Percentiles rank a stretch among this genome's conserved stretches.
Conservation (phyloP, 2,888 invertebrate genomes). For the Drosophila testacea region DNA sequence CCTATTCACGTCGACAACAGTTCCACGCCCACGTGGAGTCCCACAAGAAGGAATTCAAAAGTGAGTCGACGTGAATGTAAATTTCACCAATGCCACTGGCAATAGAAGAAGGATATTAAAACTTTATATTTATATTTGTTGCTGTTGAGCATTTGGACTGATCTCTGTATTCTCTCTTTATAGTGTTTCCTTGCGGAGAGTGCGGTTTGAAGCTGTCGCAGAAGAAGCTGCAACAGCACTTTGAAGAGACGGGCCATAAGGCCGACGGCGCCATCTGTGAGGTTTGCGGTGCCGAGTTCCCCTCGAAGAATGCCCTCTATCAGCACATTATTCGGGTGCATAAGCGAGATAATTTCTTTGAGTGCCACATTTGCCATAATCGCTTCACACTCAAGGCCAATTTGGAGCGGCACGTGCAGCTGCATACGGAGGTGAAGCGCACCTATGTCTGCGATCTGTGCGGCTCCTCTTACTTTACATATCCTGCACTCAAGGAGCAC, state of each 20-base stretch:
- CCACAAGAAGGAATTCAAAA: slow-evolving; percentile 85
- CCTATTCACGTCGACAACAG: slow-evolving; percentile 84
- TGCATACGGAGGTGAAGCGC: slow-evolving; percentile 85
- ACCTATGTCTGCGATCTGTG: slow-evolving; percentile 85
- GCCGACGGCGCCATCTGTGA: slow-evolving; percentile 85
- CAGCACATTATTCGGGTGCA: slow-evolving; percentile 85
- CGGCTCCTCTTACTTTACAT: slow-evolving; percentile 85
- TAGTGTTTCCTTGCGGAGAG: slow-evolving; percentile 84
- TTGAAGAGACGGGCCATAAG: slow-evolving; percentile 84
- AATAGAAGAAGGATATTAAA: neutral
- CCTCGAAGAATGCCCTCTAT: slow-evolving; percentile 84
- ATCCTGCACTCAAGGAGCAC: slow-evolving; percentile 85
- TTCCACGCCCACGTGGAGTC: slow-evolving; percentile 85
- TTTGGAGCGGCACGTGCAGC: slow-evolving; percentile 84
- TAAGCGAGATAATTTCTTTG: slow-evolving; percentile 85
- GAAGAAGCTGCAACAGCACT: slow-evolving; percentile 84
- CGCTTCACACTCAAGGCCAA: slow-evolving; percentile 85
- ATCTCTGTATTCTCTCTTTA: neutral
- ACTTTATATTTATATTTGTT: neutral
- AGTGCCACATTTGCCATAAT: slow-evolving; percentile 85
- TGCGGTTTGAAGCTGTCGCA: slow-evolving; percentile 84
- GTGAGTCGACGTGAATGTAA: slow-evolving; percentile 83
- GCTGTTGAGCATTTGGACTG: neutral
- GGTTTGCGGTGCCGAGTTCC: slow-evolving; percentile 84
- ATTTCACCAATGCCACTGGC: slow-evolving; percentile 66